Conservation (phyloP, 1,140 invertebrate species). For the Magallana angulata region DNA sequence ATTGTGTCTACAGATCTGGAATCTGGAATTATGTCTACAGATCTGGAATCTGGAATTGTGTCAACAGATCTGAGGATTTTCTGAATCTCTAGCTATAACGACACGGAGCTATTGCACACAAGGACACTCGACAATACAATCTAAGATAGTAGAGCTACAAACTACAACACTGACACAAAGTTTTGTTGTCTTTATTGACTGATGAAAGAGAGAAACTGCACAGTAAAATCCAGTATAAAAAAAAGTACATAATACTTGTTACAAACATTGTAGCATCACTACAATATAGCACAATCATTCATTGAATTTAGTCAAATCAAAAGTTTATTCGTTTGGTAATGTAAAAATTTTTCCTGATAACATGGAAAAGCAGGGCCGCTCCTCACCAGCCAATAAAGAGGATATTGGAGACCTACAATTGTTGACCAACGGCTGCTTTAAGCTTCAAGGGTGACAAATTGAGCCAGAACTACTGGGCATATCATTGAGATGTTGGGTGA, state of each 20-base stretch:
- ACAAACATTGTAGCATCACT: background rate
- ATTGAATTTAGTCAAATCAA: background rate
- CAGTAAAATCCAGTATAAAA: background rate
- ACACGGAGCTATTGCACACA: no score
- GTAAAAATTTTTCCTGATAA: background rate
- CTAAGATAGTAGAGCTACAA: background rate
- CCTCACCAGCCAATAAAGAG: constrained; percentile 23
- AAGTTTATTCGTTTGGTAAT: background rate
- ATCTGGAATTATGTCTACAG: no score
- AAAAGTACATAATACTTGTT: background rate
- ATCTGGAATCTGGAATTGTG: no score
- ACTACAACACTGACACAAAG: background rate
- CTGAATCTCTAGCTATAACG: no score
- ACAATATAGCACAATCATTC: background rate
- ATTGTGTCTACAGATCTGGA: no score
- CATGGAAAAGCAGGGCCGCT: background rate
- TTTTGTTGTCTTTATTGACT: constrained; percentile 7
- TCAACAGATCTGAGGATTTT: no score
- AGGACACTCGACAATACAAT: no score
- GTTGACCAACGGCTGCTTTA: background rate
- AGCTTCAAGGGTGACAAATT: no score
- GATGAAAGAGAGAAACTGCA: constrained; percentile 27
- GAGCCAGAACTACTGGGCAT: no score
- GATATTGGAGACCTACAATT: background rate
- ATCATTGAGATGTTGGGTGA: no score